Percentiles rank a stretch among this genome's conserved stretches.
phyloP scores from a whole-genome alignment of 2,888 invertebrate species.

The Tetragonula carbonaria region DNA sequence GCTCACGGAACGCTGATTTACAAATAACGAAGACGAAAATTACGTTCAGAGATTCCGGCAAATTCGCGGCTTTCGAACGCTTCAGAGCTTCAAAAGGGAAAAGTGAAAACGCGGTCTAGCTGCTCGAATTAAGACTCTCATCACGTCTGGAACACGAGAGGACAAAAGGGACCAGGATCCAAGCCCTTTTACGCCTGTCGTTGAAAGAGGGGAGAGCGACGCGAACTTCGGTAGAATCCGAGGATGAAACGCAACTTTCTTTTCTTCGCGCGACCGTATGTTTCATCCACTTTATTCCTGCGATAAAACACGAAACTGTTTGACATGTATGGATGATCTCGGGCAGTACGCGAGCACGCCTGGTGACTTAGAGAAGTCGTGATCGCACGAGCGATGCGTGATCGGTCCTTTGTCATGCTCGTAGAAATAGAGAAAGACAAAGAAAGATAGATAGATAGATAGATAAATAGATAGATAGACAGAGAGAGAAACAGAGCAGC shows the following conservation, averaged over 20 bases:
- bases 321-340: slow-evolving; percentile 17
- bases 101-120: slow-evolving; percentile 8
- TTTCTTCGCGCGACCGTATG: too few relatives aligned
- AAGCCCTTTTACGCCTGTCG: neutral
- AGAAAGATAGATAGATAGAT: slow-evolving; percentile 14
- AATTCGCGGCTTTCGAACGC: slow-evolving; percentile 1
- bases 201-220: neutral
- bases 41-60: neutral
- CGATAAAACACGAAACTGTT: neutral
- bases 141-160: neutral
- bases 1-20: slow-evolving; percentile 6
- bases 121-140: slow-evolving; percentile 26
- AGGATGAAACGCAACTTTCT: neutral
- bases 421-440: slow-evolving; percentile 14
- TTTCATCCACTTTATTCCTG: neutral
- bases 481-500: slow-evolving; percentile 39
- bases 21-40: slow-evolving; percentile 16
- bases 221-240: neutral
- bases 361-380: slow-evolving; percentile 36
- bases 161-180: neutral
- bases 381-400: slow-evolving; percentile 47
- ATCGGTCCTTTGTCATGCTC: slow-evolving; percentile 28
- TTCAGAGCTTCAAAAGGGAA: slow-evolving; percentile 12
- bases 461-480: slow-evolving; percentile 24
- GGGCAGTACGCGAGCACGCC: slow-evolving; percentile 6